These are phyloP conservation scores for Thymelicus sylvestris DNA, from an alignment of 2,888 invertebrate species.

Conservation along the genomic window DNA sequence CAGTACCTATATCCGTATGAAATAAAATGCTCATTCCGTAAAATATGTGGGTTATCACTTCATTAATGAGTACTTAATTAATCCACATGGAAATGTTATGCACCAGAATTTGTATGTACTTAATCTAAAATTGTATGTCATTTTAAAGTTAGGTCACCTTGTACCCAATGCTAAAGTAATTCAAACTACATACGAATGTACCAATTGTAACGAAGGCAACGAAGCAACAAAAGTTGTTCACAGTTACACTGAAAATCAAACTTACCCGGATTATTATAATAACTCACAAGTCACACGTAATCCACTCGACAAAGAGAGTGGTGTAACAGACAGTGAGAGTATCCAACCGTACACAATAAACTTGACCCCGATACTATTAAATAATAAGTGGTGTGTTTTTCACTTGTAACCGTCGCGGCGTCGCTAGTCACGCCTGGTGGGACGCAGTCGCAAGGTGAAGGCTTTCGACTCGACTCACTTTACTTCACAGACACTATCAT, in stretches of 20 bases:
- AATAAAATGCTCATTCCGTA: background rate
- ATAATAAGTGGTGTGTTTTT: constrained; percentile 51
- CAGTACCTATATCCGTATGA: constrained; percentile 24
- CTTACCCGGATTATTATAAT: background rate
- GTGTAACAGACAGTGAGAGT: constrained; percentile 40
- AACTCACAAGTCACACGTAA: background rate
- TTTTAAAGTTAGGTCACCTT: too few species aligned
- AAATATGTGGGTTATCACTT: constrained; percentile 17
- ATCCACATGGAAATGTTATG: background rate
- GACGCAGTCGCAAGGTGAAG: constrained; percentile 55
- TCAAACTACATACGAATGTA: too few species aligned
- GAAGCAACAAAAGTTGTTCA: too few species aligned
- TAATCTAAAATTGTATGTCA: too few species aligned
- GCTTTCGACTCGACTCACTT: constrained; percentile 38
- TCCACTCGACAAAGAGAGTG: constrained; percentile 17
- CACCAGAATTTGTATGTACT: too few species aligned
- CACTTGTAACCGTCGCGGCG: constrained; percentile 41
- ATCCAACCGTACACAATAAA: constrained; percentile 53
- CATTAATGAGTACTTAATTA: background rate
- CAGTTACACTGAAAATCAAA: too few species aligned
- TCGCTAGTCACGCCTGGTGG: constrained; percentile 49
- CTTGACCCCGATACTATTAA: constrained; percentile 60
- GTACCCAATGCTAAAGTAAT: too few species aligned
- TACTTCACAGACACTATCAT: constrained; percentile 6
- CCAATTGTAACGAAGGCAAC: too few species aligned